Conservation (phyloP, 1,140 invertebrate genomes). For the Drosophila simulans region DNA sequence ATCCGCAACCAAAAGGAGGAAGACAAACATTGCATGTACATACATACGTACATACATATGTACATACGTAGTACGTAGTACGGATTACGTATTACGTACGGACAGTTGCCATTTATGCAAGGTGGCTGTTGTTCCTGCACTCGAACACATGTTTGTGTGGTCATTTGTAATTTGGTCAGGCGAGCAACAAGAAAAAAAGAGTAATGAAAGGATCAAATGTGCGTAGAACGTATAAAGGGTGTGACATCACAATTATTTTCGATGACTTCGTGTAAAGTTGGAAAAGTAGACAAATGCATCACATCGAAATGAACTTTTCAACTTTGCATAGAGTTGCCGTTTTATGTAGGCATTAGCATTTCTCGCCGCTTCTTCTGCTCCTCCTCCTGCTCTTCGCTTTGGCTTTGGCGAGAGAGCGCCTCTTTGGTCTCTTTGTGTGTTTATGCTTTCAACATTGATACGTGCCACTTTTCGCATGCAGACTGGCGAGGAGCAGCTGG, state of each 20-base stretch:
- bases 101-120: constrained; percentile 6
- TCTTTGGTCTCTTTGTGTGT: constrained; percentile 51
- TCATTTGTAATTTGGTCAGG: constrained; percentile 9
- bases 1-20: background rate
- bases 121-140: constrained; percentile 2
- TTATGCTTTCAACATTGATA: constrained; percentile 80
- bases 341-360: constrained; percentile 24
- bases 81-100: too few species aligned
- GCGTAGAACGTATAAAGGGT: background rate
- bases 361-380: constrained; percentile 14
- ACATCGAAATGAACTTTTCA: too few species aligned
- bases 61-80: constrained; percentile 4
- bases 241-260: too few species aligned
- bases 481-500: constrained; percentile 10
- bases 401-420: constrained; percentile 9
- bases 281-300: too few species aligned
- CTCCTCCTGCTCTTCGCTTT: constrained; percentile 13
- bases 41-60: constrained; percentile 10
- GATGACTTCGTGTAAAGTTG: too few species aligned
- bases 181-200: background rate
- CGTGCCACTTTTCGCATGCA: constrained; percentile 67
- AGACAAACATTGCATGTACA: constrained; percentile 6
- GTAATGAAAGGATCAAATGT: background rate
- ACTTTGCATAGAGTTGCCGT: background rate
- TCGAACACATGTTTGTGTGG: constrained; percentile 3